phyloP scores from a whole-genome alignment of 2,113 vertebrate species.

The Vulpes vulpes region DNA sequence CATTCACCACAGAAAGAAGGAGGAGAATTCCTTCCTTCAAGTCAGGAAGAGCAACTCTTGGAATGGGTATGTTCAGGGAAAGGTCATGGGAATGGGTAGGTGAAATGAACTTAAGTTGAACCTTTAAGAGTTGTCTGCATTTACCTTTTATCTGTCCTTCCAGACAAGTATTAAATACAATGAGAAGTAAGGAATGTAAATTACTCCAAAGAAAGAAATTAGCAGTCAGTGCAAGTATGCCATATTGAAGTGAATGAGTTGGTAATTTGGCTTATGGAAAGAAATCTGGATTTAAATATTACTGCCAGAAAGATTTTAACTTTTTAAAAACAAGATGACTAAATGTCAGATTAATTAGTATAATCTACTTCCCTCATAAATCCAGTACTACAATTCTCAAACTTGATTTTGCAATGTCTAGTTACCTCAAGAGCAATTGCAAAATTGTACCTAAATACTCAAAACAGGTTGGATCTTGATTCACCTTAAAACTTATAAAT shows the following conservation, averaged over 20 bases:
- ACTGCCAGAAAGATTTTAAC: slow-evolving; percentile 28
- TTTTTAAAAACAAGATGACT: slow-evolving; percentile 51
- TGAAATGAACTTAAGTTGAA: slow-evolving; percentile 4
- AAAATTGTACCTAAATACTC: slow-evolving; percentile 20
- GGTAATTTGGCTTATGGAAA: background rate
- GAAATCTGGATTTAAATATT: slow-evolving; percentile 1
- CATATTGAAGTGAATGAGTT: background rate
- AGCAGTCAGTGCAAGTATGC: background rate
- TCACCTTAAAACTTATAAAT: slow-evolving; percentile 45
- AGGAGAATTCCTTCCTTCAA: background rate
- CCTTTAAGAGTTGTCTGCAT: background rate
- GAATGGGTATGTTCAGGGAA: background rate
- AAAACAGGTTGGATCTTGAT: slow-evolving; percentile 1
- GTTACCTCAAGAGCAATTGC: background rate
- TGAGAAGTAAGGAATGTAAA: slow-evolving; percentile 19
- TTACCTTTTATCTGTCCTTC: background rate
- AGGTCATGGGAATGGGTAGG: background rate
- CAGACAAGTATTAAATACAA: background rate
- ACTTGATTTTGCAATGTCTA: background rate
- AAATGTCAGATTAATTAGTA: slow-evolving; percentile 44
- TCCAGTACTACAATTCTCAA: background rate
- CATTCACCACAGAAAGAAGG: no score
- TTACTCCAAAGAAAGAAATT: slow-evolving; percentile 23
- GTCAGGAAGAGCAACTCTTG: background rate
- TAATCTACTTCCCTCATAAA: slow-evolving; percentile 2